These are phyloP conservation scores for Oryzias melastigma DNA, from an alignment of 2,113 vertebrate genomes.

Conservation along the genomic window DNA sequence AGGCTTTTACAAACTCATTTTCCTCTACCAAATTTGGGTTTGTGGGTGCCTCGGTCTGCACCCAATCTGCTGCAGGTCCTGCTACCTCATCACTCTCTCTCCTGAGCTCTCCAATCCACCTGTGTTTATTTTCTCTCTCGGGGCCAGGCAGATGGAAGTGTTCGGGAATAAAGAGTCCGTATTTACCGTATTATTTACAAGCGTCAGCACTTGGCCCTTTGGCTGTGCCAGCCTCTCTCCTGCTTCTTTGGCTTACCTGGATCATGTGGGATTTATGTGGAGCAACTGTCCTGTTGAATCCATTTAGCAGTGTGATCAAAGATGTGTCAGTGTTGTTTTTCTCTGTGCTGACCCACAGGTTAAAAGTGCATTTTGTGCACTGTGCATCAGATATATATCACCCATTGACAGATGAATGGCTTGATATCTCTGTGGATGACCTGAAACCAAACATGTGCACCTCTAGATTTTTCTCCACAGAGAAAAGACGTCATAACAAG, in stretches of 20 bases:
- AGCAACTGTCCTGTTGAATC: constrained; percentile 38
- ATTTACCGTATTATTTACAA: constrained; percentile 69
- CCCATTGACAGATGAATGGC: constrained; percentile 45
- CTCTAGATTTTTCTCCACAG: constrained; percentile 31
- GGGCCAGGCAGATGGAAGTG: constrained; percentile 59
- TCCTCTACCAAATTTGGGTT: constrained; percentile 16
- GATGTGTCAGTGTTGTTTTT: constrained; percentile 51
- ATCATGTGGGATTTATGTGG: constrained; percentile 51
- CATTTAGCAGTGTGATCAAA: constrained; percentile 62
- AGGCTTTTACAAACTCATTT: constrained; percentile 21
- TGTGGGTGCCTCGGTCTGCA: constrained; percentile 33
- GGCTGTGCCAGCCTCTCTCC: constrained; percentile 16
- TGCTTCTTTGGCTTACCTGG: constrained; percentile 24
- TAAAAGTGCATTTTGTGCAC: constrained; percentile 42
- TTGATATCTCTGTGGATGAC: constrained; percentile 35
- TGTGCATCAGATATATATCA: constrained; percentile 47
- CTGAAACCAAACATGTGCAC: constrained; percentile 33
- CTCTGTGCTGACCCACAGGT: constrained; percentile 51
- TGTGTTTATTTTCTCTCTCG: constrained; percentile 56
- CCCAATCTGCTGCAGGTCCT: constrained; percentile 39
- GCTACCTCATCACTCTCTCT: constrained; percentile 34
- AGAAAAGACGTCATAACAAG: constrained; percentile 30
- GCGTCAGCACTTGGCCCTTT: constrained; percentile 31
- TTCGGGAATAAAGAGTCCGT: constrained; percentile 59
- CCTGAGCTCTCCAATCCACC: constrained; percentile 24